phyloP scores from a whole-genome alignment of 2,113 vertebrate genomes.

The Jaculus jaculus region DNA sequence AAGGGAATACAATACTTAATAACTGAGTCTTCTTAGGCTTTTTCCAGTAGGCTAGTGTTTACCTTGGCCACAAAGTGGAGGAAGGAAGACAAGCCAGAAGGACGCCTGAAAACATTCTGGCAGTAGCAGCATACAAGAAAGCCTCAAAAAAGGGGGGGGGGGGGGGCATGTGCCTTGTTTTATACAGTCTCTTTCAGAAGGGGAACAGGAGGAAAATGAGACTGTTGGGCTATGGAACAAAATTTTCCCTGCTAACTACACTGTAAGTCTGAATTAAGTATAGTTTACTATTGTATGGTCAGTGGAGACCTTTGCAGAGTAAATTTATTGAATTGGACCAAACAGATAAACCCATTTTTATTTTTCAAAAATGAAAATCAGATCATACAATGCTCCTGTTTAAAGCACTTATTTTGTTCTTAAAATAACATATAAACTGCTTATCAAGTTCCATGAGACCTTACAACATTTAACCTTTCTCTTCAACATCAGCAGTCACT shows the following conservation, averaged over 20 bases:
- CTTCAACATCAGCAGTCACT: background rate
- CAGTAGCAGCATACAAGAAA: slow-evolving; percentile 27
- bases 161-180: slow-evolving; percentile 38
- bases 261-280: slow-evolving; percentile 18
- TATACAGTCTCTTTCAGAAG: slow-evolving; percentile 14
- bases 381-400: background rate
- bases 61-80: slow-evolving; percentile 41
- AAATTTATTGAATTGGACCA: background rate
- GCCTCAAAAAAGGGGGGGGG: too few relatives aligned
- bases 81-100: slow-evolving; percentile 53
- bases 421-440: slow-evolving; percentile 42
- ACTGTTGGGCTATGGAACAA: background rate
- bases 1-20: background rate
- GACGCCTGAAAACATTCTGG: slow-evolving; percentile 64
- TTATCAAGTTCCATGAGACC: background rate
- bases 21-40: slow-evolving; percentile 40
- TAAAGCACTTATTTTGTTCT: slow-evolving; percentile 1
- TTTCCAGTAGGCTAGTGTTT: slow-evolving; percentile 55
- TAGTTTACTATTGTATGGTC: background rate
- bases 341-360: background rate
- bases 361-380: background rate
- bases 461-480: background rate
- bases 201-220: background rate
- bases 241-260: background rate
- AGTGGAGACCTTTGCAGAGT: background rate